phyloP scores from a whole-genome alignment of 2,113 vertebrate species.

The Gobio gobio region DNA sequence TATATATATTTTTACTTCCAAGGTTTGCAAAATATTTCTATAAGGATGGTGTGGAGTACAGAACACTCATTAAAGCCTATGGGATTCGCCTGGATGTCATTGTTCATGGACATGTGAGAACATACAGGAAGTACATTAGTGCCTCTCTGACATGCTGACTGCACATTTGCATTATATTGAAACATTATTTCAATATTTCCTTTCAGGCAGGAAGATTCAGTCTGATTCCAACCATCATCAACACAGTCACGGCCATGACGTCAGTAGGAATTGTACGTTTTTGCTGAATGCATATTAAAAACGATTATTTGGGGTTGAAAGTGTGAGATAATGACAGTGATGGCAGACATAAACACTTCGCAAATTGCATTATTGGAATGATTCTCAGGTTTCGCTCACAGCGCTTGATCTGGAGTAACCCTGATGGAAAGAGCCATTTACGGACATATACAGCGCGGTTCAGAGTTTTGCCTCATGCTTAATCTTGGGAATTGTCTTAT shows the following conservation, averaged over 20 bases:
- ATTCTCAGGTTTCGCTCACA: slow-evolving; percentile 1
- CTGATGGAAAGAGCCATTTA: not conserved
- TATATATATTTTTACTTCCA: not conserved
- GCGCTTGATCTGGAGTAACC: not conserved
- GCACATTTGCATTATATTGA: not conserved
- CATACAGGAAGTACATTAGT: slow-evolving; percentile 22
- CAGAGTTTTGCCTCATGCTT: too few species aligned
- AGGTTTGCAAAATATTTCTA: slow-evolving; percentile 88
- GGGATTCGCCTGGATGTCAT: slow-evolving; percentile 90
- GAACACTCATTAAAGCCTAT: slow-evolving; percentile 85
- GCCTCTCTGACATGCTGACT: not conserved
- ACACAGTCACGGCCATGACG: slow-evolving; percentile 87
- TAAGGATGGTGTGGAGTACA: slow-evolving; percentile 74
- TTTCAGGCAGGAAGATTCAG: slow-evolving; percentile 91
- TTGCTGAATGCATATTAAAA: not conserved
- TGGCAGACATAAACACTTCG: not conserved
- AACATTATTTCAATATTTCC: slow-evolving; percentile 20
- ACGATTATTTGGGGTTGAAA: not conserved
- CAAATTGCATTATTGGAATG: slow-evolving; percentile 29
- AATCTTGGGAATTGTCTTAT: not conserved
- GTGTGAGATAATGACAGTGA: not conserved
- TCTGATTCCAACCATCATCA: slow-evolving; percentile 90
- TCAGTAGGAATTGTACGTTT: slow-evolving; percentile 89
- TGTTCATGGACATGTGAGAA: slow-evolving; percentile 85
- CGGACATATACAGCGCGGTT: not conserved